Base-by-base conservation (phyloP, 2,113 vertebrate genomes). In the Podarcis muralis region DNA sequence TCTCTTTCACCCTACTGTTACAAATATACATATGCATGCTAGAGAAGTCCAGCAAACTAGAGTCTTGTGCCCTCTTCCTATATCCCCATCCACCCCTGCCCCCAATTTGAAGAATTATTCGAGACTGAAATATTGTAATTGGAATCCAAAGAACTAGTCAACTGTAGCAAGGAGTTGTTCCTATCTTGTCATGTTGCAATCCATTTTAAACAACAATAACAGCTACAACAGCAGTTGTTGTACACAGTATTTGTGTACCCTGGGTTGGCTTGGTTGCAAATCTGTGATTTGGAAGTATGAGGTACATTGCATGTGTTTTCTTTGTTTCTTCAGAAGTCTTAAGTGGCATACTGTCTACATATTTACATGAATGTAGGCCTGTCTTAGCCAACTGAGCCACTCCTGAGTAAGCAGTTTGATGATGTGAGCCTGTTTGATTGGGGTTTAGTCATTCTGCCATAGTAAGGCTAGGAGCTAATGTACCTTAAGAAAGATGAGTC, bases 401-500 rank as follows among this genome's bases (percentile, higher is more conserved):
- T 69, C 43, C 81, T 68, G 62, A 88, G 74, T 69, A 83, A 88
- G 74, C 74, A 57, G 62, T 84, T 68, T 84, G 40, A 69, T 78
- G 15, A 78, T 8, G 75, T 8, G 62, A 88, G 43, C 40, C 15
- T 78, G 18, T 13, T 69, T 84, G 62, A 84, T 84, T 78, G 81
- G n/a, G 40, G 22, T 62, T 88, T 78, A 78, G 74, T 84, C 81
- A 83, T 88, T 88, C 40, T 84, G 40, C 62, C 23, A 27, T 68
- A 57, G 35, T 57, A 69, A 53, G 74, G n/a, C 74, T 77, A 66
- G 13, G 43, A 75, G 35, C 74, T 68, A 88, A 84, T 57, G 43
- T 13, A 9, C 81, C 65, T 83, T 69, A 84, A 84, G 81, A 84
- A 87, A 84, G 75, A 88, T 88, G 81, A 84, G 40, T 23, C 81